Conservation (phyloP, 2,113 vertebrate species). For the Macrotus californicus region DNA sequence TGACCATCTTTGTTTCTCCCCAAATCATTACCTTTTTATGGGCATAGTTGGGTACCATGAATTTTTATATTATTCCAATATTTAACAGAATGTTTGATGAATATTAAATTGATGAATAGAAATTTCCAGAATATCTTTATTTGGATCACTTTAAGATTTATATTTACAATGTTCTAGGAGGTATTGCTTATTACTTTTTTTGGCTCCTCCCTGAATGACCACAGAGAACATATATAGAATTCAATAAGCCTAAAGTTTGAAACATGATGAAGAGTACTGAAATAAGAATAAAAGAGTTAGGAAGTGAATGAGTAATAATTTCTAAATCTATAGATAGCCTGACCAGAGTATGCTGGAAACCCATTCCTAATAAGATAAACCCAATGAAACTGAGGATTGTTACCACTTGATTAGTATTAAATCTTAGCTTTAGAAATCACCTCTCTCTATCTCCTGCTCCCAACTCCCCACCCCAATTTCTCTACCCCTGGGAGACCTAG, state of each 20-base stretch:
- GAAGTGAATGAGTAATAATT: neutral
- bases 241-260: neutral
- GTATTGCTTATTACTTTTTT: neutral
- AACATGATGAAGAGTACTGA: neutral
- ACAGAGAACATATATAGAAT: neutral
- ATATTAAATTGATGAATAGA: neutral
- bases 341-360: neutral
- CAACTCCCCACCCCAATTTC: too few relatives aligned
- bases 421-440: neutral
- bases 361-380: neutral
- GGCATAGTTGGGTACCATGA: neutral
- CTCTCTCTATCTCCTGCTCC: neutral
- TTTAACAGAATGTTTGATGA: neutral
- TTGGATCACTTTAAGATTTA: neutral
- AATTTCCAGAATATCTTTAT: neutral
- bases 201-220: neutral
- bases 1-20: neutral
- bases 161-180: neutral
- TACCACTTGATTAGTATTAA: neutral
- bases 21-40: neutral
- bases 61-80: neutral
- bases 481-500: neutral
- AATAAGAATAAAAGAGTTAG: neutral
- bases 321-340: neutral
- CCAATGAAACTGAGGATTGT: neutral